Evolutionary conservation across 2,888 invertebrate species (phyloP).

Genomic region (Drosophila affinis): DNA sequence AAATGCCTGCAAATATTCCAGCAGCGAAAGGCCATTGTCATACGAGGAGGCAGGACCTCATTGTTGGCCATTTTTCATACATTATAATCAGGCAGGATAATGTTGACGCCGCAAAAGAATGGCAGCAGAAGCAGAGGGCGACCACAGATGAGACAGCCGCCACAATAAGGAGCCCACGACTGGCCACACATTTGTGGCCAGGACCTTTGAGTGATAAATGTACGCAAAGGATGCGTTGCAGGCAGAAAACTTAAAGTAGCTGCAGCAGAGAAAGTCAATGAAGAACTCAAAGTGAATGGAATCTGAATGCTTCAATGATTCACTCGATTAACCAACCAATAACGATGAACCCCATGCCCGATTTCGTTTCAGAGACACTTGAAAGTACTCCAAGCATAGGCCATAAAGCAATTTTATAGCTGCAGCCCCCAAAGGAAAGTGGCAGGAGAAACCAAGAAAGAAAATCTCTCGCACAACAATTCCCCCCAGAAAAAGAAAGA

Average conservation of each 20-base stretch:
- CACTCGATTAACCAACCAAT: background rate
- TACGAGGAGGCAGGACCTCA: constrained; percentile 19
- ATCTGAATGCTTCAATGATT: background rate
- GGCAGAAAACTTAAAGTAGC: background rate
- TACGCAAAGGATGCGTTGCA: background rate
- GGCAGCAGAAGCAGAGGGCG: constrained; percentile 33
- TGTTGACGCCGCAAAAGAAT: constrained; percentile 48
- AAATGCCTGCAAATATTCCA: constrained; percentile 48
- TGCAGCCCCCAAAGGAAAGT: constrained; percentile 13
- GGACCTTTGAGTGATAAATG: background rate
- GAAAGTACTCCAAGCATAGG: constrained; percentile 53
- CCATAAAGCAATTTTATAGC: constrained; percentile 71
- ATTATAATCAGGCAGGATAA: constrained; percentile 71
- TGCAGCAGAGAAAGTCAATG: background rate
- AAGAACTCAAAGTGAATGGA: background rate
- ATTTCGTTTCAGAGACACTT: constrained; percentile 20
- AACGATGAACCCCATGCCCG: too few relatives aligned
- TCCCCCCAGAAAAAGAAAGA: constrained; percentile 38
- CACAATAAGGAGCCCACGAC: constrained; percentile 8
- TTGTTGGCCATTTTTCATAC: constrained; percentile 65
- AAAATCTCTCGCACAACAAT: constrained; percentile 60
- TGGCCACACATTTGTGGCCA: constrained; percentile 2
- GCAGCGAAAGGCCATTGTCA: constrained; percentile 27
- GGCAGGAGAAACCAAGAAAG: constrained; percentile 2
- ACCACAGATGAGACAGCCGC: constrained; percentile 22